phyloP scores from a whole-genome alignment of 2,797 vertebrate species.

The Sebastes baramenuke region DNA sequence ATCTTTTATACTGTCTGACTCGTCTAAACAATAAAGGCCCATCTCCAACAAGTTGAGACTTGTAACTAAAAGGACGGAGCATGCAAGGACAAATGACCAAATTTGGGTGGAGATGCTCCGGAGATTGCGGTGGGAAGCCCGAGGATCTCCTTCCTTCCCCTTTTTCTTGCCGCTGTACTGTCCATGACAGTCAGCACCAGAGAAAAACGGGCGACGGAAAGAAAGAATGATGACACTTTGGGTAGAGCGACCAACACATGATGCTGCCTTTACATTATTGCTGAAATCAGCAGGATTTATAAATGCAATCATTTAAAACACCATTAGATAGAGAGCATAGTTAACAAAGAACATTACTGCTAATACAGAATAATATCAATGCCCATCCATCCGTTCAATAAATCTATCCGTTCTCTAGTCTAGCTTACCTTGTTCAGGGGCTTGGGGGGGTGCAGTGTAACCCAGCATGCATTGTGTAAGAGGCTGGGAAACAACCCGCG shows the following conservation, averaged over 20 bases:
- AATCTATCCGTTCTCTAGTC: not conserved
- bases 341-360: not conserved
- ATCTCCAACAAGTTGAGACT: not conserved
- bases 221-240: conserved; percentile 5
- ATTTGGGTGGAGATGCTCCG: conserved; percentile 33
- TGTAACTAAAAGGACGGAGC: not conserved
- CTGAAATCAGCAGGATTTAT: conserved; percentile 33
- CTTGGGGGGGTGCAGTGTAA: not conserved
- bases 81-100: conserved; percentile 13
- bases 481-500: not conserved
- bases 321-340: not conserved
- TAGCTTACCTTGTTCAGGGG: not conserved
- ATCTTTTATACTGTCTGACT: not conserved
- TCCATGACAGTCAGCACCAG: not conserved
- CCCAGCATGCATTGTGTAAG: not conserved
- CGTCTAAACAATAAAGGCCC: not conserved
- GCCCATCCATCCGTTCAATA: not conserved
- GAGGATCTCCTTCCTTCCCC: conserved; percentile 50
- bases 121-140: conserved; percentile 11
- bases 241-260: conserved; percentile 8
- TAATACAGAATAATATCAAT: not conserved
- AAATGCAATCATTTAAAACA: not conserved
- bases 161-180: conserved; percentile 27
- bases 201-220: not conserved
- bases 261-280: not conserved